Base-by-base conservation (phyloP, 2,113 vertebrate species). In the Bolborhynchus lineola region DNA sequence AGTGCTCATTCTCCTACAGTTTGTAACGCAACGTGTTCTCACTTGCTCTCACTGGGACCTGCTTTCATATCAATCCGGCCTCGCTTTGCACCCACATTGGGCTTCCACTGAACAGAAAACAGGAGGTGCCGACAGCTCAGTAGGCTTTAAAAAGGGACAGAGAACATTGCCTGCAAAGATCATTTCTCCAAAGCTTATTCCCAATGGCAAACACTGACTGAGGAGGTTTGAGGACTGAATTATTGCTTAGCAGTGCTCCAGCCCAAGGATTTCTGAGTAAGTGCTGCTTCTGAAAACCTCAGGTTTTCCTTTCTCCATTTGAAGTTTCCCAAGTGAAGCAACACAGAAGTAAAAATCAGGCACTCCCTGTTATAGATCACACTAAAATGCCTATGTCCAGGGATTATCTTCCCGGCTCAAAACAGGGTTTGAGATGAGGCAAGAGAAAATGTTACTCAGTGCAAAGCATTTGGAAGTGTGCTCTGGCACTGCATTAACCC, bases 301-400 rank as follows among this genome's bases (percentile, higher is more conserved):
- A 21, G 35, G 10, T 82, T 75, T 88, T 90, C n/a, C 65, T 91
- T 39, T 50, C 52, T 37, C 9, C 26, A 28, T 35, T 75, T 55
- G 35, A 90, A 78, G 17, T 14, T 67, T 84, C 29, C 71, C 47
- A 46, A 91, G 52, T 16, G n/a, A 93, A 88, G 42, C 16, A 93
- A 64, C 6, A 37, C n/a, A 90, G 89, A 90, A 65, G 42, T 19
- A 81, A 49, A 57, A 69, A 31, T 28, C 53, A 57, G 55, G 53
- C 2, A 0, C n/a, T 86, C 72, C 60, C 10, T 20, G n/a, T 69
- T 84, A 89, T 9, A 79, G 91, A 84, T 91, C 81, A 64, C 52
- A 81, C 25, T 6, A 1, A 75, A 92, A 52, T 1, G 19, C n/a
- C 50, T 42, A 46, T 60, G 88, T 88, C 76, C 64, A 82, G 42